Base-by-base conservation (phyloP, 1,140 invertebrate species). In the Chrysopa pallens region DNA sequence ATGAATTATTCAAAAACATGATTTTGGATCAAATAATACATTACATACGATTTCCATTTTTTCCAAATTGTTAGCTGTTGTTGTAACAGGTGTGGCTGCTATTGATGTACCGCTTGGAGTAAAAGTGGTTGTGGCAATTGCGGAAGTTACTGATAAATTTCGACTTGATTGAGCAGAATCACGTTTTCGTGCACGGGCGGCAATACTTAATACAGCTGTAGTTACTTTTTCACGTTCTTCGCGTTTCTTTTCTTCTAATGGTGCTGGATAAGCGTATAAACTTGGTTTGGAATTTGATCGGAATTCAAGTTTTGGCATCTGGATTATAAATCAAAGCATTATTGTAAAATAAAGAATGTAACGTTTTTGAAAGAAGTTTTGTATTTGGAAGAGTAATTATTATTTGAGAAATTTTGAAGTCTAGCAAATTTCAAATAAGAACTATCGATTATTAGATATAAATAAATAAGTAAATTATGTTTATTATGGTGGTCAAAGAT, bases 181-280 rank as follows among this genome's bases (percentile, higher is more conserved):
- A 15, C 85, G 76, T 46, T 89, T 78, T 47, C 84, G 74, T 50
- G 89, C 80, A 48, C 89, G 78, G 1, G 90, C 90, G 0, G 95
- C 95, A 50, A 97, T 97, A 55, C 91, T 96, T 13, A 99, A 68
- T 4, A 98, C 89, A 7, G 94, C 95, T 12, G 93, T 98, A 29
- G 93, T 91, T 8, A 94, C 89, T 53, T 91, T 87, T 55, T 97
- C 91, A 7, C 88, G 75, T 61, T 96, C 90, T 56, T 96, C 92
- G 37, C 91, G 85, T 64, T 97, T 97, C 65, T 97, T 97, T 56
- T 98, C 93, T 68, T 98, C 95, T 14, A 98, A 63, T 0, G 92
- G 80, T 13, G 94, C 85, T 6, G 94, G 94, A 62, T 98, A 99
- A 1, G 91, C 95, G 61, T 92, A 99, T 5, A 84, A 68, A 1